These are phyloP conservation scores for Lacanobia oleracea DNA, from an alignment of 2,888 invertebrate species.

Conservation along the genomic window DNA sequence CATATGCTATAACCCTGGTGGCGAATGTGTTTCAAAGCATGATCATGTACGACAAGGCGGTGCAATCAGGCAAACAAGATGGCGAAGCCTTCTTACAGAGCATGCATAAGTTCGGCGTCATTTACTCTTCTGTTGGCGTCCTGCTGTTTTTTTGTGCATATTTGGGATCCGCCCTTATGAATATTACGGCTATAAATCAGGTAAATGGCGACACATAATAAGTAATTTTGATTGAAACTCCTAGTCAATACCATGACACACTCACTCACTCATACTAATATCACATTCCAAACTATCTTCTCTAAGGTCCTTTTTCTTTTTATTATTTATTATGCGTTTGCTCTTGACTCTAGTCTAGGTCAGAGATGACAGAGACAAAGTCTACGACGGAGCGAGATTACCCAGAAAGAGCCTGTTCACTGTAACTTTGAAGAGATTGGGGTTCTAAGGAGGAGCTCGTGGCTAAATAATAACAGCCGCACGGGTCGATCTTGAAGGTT, in stretches of 20 bases:
- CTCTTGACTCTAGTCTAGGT: no score
- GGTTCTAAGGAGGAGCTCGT: no score
- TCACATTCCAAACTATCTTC: no score
- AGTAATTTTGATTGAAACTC: background rate
- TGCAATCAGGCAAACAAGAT: constrained; percentile 65
- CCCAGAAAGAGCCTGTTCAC: no score
- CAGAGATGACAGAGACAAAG: no score
- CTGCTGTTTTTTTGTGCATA: constrained; percentile 91
- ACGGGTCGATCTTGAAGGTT: no score
- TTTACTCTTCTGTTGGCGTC: constrained; percentile 91
- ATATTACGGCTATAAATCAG: constrained; percentile 92
- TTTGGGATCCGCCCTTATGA: constrained; percentile 91
- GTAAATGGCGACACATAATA: constrained; percentile 73
- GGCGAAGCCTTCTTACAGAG: constrained; percentile 83
- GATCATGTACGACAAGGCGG: constrained; percentile 85
- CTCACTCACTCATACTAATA: background rate
- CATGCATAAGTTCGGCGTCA: constrained; percentile 89
- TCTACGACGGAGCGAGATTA: no score
- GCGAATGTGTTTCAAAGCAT: constrained; percentile 90
- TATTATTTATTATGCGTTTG: no score
- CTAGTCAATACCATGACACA: background rate
- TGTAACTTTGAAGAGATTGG: no score
- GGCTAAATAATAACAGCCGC: no score
- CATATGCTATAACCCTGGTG: constrained; percentile 74
- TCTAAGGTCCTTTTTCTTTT: background rate